These are phyloP conservation scores for Lithophane semibrunnea DNA, from an alignment of 2,888 invertebrate species.

Conservation along the genomic window DNA sequence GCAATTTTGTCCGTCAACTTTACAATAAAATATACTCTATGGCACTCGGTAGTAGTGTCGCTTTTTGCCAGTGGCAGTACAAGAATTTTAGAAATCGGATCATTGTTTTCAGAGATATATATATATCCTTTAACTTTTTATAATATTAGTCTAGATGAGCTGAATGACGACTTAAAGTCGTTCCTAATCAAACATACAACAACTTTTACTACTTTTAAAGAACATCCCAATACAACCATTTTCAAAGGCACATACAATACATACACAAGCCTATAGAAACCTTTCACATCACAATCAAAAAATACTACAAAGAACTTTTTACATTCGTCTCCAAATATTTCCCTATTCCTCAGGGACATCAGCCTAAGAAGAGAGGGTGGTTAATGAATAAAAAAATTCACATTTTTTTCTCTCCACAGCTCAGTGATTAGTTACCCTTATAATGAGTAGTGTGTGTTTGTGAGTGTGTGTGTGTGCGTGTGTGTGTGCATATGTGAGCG, in stretches of 20 bases:
- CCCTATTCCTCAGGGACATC: constrained; percentile 77
- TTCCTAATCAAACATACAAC: not conserved
- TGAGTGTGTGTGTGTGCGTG: constrained; percentile 70
- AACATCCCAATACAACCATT: not conserved
- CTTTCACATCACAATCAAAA: constrained; percentile 8
- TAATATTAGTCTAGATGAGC: not conserved
- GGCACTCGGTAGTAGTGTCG: not conserved
- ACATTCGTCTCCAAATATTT: constrained; percentile 69
- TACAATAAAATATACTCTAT: too few relatives aligned
- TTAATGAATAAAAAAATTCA: constrained; percentile 90
- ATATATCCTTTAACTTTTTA: too few relatives aligned
- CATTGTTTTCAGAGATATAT: not conserved
- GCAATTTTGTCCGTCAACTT: too few relatives aligned
- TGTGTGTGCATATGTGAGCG: constrained; percentile 64
- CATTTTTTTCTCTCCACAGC: constrained; percentile 87
- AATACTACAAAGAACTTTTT: constrained; percentile 19
- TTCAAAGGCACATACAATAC: constrained; percentile 4
- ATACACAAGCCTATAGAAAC: not conserved
- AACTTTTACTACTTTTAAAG: not conserved
- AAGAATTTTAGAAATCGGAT: not conserved
- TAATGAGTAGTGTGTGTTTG: constrained; percentile 87
- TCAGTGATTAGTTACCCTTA: constrained; percentile 90
- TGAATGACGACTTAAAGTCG: not conserved
- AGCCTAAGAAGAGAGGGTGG: constrained; percentile 88
- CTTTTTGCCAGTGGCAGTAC: not conserved